These are phyloP conservation scores for Ianthella basta DNA, from an alignment of 37 sponge, comb jelly and placozoan genomes.

Conservation along the genomic window DNA sequence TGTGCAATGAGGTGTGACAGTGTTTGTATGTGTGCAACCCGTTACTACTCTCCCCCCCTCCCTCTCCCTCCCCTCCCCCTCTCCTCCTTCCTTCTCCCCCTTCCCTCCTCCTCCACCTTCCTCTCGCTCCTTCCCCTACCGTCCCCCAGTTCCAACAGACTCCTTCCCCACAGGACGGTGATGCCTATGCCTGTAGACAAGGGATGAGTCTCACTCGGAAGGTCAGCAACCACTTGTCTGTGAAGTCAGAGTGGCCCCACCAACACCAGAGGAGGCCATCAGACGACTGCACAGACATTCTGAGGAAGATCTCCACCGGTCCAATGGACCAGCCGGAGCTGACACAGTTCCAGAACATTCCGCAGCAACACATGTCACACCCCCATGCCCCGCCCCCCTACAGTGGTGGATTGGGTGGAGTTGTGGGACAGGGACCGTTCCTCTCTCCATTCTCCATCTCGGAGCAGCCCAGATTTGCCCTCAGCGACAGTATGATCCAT, in stretches of 20 bases:
- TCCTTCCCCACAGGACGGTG: not conserved
- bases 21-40: too few species aligned
- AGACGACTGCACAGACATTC: constrained; percentile 58
- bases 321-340: not conserved
- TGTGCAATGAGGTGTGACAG: too few species aligned
- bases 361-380: not conserved
- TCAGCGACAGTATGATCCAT: constrained; percentile 20
- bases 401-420: not conserved
- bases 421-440: not conserved
- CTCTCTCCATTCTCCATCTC: not conserved
- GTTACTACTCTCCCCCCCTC: not conserved
- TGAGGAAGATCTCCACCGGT: constrained; percentile 56
- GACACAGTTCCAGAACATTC: not conserved
- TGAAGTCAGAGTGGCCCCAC: constrained; percentile 40
- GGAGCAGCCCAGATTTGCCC: not conserved
- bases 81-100: too few species aligned
- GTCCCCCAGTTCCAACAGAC: not conserved
- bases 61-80: constrained; percentile 5
- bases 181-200: not conserved
- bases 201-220: constrained; percentile 18
- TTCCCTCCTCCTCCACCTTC: too few species aligned
- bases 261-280: constrained; percentile 68
- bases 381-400: not conserved
- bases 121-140: not conserved
- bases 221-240: constrained; percentile 31